These are phyloP conservation scores for Himalopsyche japonica DNA, from an alignment of 2,888 invertebrate species.

Conservation along the genomic window DNA sequence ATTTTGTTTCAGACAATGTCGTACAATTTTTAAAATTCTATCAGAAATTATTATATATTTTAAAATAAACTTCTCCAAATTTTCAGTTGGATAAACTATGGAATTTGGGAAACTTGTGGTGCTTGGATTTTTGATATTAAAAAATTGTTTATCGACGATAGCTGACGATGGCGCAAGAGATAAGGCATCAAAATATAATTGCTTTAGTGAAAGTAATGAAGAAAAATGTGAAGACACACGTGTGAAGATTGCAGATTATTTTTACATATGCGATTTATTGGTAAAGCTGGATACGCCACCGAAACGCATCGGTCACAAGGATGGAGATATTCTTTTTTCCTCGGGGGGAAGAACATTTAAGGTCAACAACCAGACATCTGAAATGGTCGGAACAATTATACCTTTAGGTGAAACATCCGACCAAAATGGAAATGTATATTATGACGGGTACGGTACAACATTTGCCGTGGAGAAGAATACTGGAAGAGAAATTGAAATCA, in stretches of 20 bases:
- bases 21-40: no score
- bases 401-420: neutral
- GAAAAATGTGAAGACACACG: slow-evolving; percentile 15
- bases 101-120: neutral
- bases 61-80: neutral
- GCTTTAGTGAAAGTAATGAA: neutral
- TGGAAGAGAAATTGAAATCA: slow-evolving; percentile 6
- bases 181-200: neutral
- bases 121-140: neutral
- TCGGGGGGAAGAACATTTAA: neutral
- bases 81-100: neutral
- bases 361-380: neutral
- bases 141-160: neutral
- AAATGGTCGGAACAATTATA: neutral
- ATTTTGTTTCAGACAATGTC: no score
- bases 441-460: neutral
- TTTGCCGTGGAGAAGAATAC: neutral
- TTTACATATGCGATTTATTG: slow-evolving; percentile 9
- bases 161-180: neutral
- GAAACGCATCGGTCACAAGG: neutral
- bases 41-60: neutral
- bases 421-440: slow-evolving; percentile 1
- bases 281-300: slow-evolving; percentile 4
- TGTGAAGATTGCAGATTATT: neutral
- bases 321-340: neutral